Percentiles rank a stretch among this genome's conserved stretches.
Evolutionary conservation across 2,888 invertebrate genomes (phyloP).

Genomic region (Drosophila robusta): DNA sequence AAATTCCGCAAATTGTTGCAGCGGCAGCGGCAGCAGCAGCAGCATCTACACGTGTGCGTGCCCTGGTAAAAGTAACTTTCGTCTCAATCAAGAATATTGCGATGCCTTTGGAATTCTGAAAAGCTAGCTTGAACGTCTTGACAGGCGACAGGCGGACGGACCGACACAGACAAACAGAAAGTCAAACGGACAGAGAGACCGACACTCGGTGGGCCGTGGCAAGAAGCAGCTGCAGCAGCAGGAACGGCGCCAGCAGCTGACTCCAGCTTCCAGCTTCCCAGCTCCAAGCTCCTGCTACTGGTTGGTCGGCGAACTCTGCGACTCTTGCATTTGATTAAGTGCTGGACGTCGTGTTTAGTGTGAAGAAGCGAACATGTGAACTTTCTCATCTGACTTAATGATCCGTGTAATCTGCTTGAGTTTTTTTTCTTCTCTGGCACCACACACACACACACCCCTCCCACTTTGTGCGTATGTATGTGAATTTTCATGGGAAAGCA

Average conservation of each 20-base stretch:
- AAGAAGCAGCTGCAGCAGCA: constrained; percentile 18
- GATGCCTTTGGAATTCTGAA: constrained; percentile 39
- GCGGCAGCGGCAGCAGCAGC: background rate
- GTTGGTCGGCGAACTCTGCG: background rate
- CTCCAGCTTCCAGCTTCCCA: constrained; percentile 5
- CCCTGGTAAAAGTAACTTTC: constrained; percentile 47
- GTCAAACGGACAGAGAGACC: background rate
- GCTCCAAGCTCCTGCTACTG: constrained; percentile 9
- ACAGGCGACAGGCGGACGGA: constrained; percentile 31
- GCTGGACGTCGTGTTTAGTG: constrained; percentile 69
- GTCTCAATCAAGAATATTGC: constrained; percentile 73
- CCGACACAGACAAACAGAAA: constrained; percentile 5
- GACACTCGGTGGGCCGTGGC: background rate
- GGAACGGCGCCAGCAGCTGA: constrained; percentile 16
- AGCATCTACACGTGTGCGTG: constrained; percentile 49
- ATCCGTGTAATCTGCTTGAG: constrained; percentile 72
- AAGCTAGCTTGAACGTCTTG: constrained; percentile 34
- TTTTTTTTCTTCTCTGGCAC: background rate
- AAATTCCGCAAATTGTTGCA: constrained; percentile 67
- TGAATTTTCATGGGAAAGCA: constrained; percentile 21
- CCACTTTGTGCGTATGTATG: constrained; percentile 3
- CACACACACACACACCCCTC: too few relatives aligned
- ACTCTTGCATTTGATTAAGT: constrained; percentile 72
- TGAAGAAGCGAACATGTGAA: constrained; percentile 64
- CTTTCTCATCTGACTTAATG: constrained; percentile 76